phyloP scores from a whole-genome alignment of 2,113 vertebrate genomes.

The Martes martes region DNA sequence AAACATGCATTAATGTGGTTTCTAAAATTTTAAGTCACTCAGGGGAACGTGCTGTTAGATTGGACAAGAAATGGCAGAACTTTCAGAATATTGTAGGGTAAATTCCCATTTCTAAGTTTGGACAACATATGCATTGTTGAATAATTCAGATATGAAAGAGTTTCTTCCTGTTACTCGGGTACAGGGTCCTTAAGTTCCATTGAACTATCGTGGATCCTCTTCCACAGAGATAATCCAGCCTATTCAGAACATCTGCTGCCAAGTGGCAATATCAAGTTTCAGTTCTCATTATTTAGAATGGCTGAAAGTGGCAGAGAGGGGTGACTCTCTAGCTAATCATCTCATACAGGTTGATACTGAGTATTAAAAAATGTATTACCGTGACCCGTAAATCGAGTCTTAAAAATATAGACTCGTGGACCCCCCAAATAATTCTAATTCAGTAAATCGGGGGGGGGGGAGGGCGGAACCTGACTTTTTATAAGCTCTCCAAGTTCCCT shows the following conservation, averaged over 20 bases:
- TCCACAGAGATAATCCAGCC: neutral
- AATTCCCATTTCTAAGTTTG: neutral
- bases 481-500: neutral
- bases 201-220: neutral
- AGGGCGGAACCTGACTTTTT: neutral
- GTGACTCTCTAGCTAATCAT: neutral
- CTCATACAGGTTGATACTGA: neutral
- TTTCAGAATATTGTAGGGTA: neutral
- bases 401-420: neutral
- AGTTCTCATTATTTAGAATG: neutral
- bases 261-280: neutral
- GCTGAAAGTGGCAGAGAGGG: neutral
- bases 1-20: neutral
- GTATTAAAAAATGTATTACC: neutral
- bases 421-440: neutral
- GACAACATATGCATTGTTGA: neutral
- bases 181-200: neutral
- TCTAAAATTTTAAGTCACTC: conserved; percentile 11
- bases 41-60: neutral
- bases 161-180: neutral
- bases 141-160: neutral
- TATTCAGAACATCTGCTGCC: neutral
- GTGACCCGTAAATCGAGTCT: neutral
- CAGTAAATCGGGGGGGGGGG: neutral
- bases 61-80: neutral